Conservation (phyloP, 2,888 invertebrate species). For the Eurytoma adleriae region DNA sequence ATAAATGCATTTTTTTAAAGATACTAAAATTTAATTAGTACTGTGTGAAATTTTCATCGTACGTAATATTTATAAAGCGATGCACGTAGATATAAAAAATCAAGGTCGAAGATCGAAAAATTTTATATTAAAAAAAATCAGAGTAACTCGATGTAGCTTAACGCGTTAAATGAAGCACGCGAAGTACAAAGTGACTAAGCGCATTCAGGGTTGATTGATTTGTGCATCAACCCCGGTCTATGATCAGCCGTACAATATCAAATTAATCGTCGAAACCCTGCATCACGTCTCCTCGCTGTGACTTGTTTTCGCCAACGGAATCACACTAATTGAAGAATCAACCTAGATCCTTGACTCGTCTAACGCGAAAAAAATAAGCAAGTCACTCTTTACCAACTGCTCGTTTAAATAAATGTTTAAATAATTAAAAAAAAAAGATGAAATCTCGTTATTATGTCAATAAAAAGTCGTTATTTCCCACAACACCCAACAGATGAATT, state of each 20-base stretch:
- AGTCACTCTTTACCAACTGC: too few species aligned
- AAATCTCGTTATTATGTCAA: too few species aligned
- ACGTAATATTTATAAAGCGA: too few species aligned
- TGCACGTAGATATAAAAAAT: too few species aligned
- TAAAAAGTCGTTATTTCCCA: too few species aligned
- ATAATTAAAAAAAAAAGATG: too few species aligned
- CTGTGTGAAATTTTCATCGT: too few species aligned
- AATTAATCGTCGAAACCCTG: conserved; percentile 32
- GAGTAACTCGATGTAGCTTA: neutral
- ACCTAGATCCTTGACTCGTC: conserved; percentile 1
- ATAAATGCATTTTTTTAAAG: too few species aligned
- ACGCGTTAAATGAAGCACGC: conserved; percentile 13
- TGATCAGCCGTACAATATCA: neutral
- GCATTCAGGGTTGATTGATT: conserved; percentile 29
- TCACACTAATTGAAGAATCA: neutral
- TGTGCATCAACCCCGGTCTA: conserved; percentile 20
- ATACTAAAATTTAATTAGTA: too few species aligned
- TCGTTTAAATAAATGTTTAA: too few species aligned
- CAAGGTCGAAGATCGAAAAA: too few species aligned
- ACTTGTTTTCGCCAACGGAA: conserved; percentile 13
- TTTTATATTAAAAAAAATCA: conserved; percentile 2
- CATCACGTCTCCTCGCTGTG: neutral
- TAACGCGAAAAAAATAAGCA: neutral
- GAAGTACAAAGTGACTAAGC: conserved; percentile 33
- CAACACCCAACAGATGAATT: too few species aligned